Conservation (phyloP, 2,113 vertebrate genomes). For the Rostratula benghalensis region DNA sequence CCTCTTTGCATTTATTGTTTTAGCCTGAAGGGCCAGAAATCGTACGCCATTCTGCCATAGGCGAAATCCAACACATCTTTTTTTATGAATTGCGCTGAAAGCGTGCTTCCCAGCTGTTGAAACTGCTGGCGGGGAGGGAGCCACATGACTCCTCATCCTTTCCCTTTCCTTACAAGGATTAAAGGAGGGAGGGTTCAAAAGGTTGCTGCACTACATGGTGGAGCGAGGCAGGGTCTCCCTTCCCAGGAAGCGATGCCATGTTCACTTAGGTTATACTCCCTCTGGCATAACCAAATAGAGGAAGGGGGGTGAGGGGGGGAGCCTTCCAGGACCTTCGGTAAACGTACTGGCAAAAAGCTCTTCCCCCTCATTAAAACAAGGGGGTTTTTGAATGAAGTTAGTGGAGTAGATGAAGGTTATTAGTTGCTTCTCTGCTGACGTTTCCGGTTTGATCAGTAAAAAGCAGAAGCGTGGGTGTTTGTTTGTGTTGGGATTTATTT, state of each 20-base stretch:
- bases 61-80: constrained; percentile 76
- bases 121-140: constrained; percentile 70
- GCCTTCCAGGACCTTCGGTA: constrained; percentile 17
- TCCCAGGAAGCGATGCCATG: constrained; percentile 67
- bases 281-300: background rate
- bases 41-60: constrained; percentile 76
- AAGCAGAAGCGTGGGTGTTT: background rate
- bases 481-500: no score
- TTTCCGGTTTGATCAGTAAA: constrained; percentile 16
- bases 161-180: constrained; percentile 70
- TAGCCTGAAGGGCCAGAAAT: constrained; percentile 82
- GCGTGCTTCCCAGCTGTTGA: constrained; percentile 77
- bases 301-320: background rate
- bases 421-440: background rate
- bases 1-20: constrained; percentile 79
- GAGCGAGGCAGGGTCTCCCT: constrained; percentile 57
- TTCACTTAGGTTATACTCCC: constrained; percentile 61
- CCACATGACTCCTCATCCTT: constrained; percentile 73
- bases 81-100: constrained; percentile 72
- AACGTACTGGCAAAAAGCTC: background rate
- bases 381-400: background rate
- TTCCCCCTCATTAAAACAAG: constrained; percentile 42
- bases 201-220: constrained; percentile 60
- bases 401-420: constrained; percentile 1
- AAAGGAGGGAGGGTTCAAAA: constrained; percentile 77